These are phyloP conservation scores for Buathra laborator DNA, from an alignment of 2,888 invertebrate species.

Conservation along the genomic window DNA sequence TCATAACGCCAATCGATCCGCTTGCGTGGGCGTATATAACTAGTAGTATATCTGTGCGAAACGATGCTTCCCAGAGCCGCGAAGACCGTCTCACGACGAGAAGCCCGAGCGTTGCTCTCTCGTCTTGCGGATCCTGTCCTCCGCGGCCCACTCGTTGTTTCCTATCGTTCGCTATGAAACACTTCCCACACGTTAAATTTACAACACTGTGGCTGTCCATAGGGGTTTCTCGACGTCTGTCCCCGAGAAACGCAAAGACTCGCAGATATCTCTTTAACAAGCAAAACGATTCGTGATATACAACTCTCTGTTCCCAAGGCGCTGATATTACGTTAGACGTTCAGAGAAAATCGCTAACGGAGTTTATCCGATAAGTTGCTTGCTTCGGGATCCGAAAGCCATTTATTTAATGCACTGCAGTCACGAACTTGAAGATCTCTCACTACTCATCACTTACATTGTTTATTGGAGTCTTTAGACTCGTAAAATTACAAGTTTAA, in stretches of 20 bases:
- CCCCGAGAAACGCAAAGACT: too few species aligned
- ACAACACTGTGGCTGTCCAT: constrained; percentile 12
- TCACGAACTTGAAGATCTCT: background rate
- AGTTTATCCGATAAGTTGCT: background rate
- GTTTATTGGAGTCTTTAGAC: too few species aligned
- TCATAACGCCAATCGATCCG: background rate
- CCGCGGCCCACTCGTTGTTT: constrained; percentile 54
- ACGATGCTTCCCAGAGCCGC: constrained; percentile 46
- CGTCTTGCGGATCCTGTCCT: constrained; percentile 7
- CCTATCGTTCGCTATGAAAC: constrained; percentile 39
- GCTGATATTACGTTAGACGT: background rate
- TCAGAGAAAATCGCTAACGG: background rate
- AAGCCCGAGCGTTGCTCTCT: constrained; percentile 37
- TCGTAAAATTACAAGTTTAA: background rate
- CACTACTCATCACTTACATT: too few species aligned
- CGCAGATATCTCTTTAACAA: too few species aligned
- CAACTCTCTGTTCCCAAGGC: background rate
- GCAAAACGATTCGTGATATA: too few species aligned
- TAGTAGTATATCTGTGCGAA: constrained; percentile 36
- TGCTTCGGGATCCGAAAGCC: constrained; percentile 3
- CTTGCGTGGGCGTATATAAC: constrained; percentile 59
- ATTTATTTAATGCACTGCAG: background rate
- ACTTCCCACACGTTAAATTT: constrained; percentile 53
- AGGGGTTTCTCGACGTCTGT: too few species aligned
- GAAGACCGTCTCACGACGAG: constrained; percentile 17